Base-by-base conservation (phyloP, 2,797 vertebrate genomes). In the Bovichtus diacanthus region DNA sequence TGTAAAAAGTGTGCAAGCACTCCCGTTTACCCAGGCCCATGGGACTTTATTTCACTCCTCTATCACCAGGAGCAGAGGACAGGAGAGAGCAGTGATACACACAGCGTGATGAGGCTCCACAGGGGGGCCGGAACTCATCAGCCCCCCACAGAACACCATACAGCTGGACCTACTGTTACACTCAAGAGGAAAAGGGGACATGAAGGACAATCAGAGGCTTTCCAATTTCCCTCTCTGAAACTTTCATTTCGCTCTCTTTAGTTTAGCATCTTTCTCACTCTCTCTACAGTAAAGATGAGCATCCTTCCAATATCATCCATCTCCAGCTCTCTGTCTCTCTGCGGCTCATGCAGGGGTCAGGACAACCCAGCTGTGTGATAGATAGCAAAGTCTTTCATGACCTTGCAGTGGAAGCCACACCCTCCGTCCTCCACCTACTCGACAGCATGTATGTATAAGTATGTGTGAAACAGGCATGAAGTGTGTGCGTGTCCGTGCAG, bases 301-400 rank as follows among this genome's bases (percentile, higher is more conserved):
- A 23, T 69, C 41, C 39, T 58, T 47, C 51, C 19, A 16, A 2
- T 36, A 15, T 62, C 21, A 25, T 77, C 55, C 11, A 63, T 38
- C 41, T 56, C 43, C 10, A 41, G 31, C 50, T 38, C 29, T 39
- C 43, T 4, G 36, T 23, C 38, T 70, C 43, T 65, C 65, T 50
- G 51, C 13, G 4, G 64, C 85, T 87, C 77, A 70, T n/a, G 58
- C 73, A 50, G 74, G 62, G 81, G 81, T 90, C 81, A 73, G 61
- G 68, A 88, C 59, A 80, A 71, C 78, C 82, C 90, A 83, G 86
- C 90, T 90, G 92, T 66, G 84, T 87, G 90, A 91, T 78, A 81
- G 81, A 93, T 90, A n/a, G 82, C 82, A 66, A 65, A 87, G 81
- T 89, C 89, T 82, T 74, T 56, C 61, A 63, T 87, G 92, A 91